Conservation (phyloP, 2,113 vertebrate genomes). For the Puffinus mauretanicus region DNA sequence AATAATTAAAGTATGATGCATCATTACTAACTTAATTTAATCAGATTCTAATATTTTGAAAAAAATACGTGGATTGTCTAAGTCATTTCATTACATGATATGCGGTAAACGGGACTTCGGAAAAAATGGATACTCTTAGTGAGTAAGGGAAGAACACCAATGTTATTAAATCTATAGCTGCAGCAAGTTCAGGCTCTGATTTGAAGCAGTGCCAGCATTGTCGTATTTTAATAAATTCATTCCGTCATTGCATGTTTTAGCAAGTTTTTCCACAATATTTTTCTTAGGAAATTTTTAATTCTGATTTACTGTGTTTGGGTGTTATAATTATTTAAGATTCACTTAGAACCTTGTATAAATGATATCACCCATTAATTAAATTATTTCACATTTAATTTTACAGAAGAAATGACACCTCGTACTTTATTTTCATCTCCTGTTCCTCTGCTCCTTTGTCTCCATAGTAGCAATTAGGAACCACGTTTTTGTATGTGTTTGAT, state of each 20-base stretch:
- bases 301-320: not conserved
- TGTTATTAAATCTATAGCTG: not conserved
- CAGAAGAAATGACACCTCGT: not conserved
- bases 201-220: not conserved
- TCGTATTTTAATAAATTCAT: not conserved
- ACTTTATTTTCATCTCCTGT: slow-evolving; percentile 22
- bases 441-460: slow-evolving; percentile 26
- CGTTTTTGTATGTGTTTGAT: slow-evolving; percentile 3
- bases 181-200: not conserved
- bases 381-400: not conserved
- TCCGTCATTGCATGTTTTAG: not conserved
- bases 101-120: not conserved
- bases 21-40: not conserved
- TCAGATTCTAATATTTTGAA: not conserved
- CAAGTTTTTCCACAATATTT: not conserved
- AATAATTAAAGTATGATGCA: not conserved
- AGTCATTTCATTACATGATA: not conserved
- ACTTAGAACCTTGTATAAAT: slow-evolving; percentile 3
- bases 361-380: not conserved
- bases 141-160: not conserved
- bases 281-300: not conserved
- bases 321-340: not conserved
- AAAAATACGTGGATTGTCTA: not conserved
- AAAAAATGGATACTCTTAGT: not conserved
- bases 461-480: slow-evolving; percentile 33